These are phyloP conservation scores for Panurus biarmicus DNA, from an alignment of 2,113 vertebrate species.

Conservation along the genomic window DNA sequence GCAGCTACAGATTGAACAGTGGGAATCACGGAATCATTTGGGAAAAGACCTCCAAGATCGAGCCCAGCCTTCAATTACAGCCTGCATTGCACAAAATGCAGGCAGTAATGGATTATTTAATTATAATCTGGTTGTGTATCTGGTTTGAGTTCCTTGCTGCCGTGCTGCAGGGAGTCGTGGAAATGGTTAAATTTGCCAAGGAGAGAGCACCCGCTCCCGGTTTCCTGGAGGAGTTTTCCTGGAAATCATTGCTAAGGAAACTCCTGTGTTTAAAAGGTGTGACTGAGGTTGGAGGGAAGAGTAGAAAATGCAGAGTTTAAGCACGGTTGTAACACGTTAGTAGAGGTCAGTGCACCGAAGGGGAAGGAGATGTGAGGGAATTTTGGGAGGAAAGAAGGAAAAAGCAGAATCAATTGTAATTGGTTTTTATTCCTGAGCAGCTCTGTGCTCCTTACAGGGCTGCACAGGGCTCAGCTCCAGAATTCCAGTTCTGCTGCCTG, in stretches of 20 bases:
- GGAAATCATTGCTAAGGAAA: not conserved
- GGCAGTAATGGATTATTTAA: not conserved
- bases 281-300: not conserved
- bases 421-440: not conserved
- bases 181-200: not conserved
- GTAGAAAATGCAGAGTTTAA: not conserved
- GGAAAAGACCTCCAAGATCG: not conserved
- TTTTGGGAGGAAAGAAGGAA: not conserved
- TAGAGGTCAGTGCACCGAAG: not conserved
- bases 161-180: not conserved
- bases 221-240: not conserved
- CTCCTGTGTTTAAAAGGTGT: not conserved
- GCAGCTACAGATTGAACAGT: not conserved
- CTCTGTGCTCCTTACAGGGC: not conserved
- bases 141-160: not conserved
- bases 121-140: too few relatives aligned
- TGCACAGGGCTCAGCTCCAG: not conserved
- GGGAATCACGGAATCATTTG: not conserved
- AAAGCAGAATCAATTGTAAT: not conserved
- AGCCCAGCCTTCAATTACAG: not conserved
- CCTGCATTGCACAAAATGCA: not conserved
- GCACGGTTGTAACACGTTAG: not conserved
- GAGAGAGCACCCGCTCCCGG: not conserved
- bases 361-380: not conserved
- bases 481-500: not conserved